Base-by-base conservation (phyloP, 2,797 vertebrate genomes). In the Cynopterus sphinx region DNA sequence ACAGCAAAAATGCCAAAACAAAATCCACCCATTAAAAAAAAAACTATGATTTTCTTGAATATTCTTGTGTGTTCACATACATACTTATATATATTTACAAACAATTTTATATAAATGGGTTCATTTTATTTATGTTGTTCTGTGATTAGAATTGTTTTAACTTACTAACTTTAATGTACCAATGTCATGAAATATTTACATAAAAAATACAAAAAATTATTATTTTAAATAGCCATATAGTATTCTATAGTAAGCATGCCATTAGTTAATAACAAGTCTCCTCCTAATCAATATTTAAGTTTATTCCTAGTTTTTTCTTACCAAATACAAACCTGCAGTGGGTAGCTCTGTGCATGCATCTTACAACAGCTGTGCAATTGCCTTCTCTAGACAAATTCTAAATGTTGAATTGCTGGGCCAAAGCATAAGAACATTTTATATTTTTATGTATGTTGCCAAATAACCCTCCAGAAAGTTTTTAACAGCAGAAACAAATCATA, bases 1-100 rank as follows among this genome's bases (percentile, higher is more conserved):
- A 89, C 3, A 71, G 11, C 19, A 94, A 90, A 90, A 79, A 87
- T 49, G 61, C 31, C 75, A 77, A 91, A 84, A 73, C 39, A 87
- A 90, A 93, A 94, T 49, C 77, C 6, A 71, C n/a, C 13, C 46
- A 49, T 15, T 49, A 26, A 10, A 61, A 13, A 12, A 84, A 91
- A 90, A 73, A 4, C 39, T 71, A 83, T 87, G 26, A 87, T 86
- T 91, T 41, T 86, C n/a, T 22, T 46, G 55, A 67, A 28, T 53
- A 89, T 19, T 24, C 6, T 61, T 70, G 3, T 78, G 39, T 53
- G 21, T 70, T 83, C 39, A 87, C 11, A 70, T 49, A 75, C 19
- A 91, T 33, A 85, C 2, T 67, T 22, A 22, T 1, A 83, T 41
- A 41, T 1, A 67, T 43, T 87, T 75, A 67, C 4, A 70, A 41